Evolutionary conservation across 1,140 invertebrate species (phyloP).

Genomic region (Drosophila baimaii): DNA sequence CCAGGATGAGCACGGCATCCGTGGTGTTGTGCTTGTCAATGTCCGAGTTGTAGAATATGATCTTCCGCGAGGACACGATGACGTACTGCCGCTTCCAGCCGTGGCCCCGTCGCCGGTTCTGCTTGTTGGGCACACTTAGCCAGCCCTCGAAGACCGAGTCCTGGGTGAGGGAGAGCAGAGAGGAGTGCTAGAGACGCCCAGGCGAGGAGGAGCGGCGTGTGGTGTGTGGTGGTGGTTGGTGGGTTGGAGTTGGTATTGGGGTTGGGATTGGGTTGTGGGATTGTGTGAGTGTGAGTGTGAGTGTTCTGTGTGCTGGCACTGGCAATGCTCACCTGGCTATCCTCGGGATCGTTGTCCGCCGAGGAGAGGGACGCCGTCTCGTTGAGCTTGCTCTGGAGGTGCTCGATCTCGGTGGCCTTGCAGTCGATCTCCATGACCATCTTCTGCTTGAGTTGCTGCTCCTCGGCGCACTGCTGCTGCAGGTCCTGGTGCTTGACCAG

Average conservation of each 20-base stretch:
- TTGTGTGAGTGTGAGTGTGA: slow-evolving; percentile 1
- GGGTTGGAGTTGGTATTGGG: neutral
- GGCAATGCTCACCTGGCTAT: slow-evolving; percentile 85
- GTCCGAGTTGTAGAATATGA: slow-evolving; percentile 98
- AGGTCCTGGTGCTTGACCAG: slow-evolving; percentile 93
- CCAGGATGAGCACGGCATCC: slow-evolving; percentile 96
- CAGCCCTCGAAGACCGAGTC: slow-evolving; percentile 96
- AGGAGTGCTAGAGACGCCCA: slow-evolving; percentile 70
- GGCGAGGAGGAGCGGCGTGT: slow-evolving; percentile 21
- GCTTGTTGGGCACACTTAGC: slow-evolving; percentile 97
- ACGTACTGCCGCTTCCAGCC: slow-evolving; percentile 99
- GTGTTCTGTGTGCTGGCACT: slow-evolving; percentile 23
- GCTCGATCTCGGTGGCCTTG: slow-evolving; percentile 98
- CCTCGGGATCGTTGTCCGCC: slow-evolving; percentile 93
- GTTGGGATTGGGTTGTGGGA: neutral
- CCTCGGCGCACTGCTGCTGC: slow-evolving; percentile 89
- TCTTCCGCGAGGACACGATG: slow-evolving; percentile 97
- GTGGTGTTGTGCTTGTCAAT: slow-evolving; percentile 95
- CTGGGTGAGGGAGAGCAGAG: slow-evolving; percentile 84
- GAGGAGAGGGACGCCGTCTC: slow-evolving; percentile 96
- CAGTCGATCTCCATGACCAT: slow-evolving; percentile 97
- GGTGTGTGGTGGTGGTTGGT: slow-evolving; percentile 8
- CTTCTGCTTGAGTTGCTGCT: slow-evolving; percentile 88
- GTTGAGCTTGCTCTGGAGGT: slow-evolving; percentile 93
- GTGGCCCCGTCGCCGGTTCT: slow-evolving; percentile 95